phyloP scores from a whole-genome alignment of 2,797 vertebrate genomes.

The Semaprochilodus insignis region DNA sequence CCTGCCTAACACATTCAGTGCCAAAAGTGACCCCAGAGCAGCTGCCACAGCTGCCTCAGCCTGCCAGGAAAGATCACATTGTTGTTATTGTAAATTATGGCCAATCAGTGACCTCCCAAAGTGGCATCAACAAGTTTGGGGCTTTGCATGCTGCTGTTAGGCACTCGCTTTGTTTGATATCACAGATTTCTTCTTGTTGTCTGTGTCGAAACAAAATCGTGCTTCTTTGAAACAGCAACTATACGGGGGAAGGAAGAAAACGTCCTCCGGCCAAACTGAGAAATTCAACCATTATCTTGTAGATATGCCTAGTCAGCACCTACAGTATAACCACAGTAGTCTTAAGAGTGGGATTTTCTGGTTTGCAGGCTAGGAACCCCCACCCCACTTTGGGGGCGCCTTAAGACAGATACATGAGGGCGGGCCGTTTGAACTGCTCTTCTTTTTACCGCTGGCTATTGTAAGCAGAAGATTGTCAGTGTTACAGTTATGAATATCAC shows the following conservation, averaged over 20 bases:
- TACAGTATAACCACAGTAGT: too few relatives aligned
- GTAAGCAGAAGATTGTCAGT: too few relatives aligned
- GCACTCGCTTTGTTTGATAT: not conserved
- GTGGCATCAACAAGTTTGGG: constrained; percentile 51
- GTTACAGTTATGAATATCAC: too few relatives aligned
- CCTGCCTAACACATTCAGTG: constrained; percentile 38
- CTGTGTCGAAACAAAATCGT: not conserved
- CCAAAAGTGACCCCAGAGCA: constrained; percentile 47
- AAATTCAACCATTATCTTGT: too few relatives aligned
- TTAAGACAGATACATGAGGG: too few relatives aligned
- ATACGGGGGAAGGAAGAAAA: not conserved
- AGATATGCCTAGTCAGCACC: too few relatives aligned
- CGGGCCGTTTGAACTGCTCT: too few relatives aligned
- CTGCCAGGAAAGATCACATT: constrained; percentile 57
- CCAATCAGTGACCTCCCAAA: constrained; percentile 55
- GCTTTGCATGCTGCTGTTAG: not conserved
- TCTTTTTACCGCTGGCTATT: too few relatives aligned
- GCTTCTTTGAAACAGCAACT: not conserved
- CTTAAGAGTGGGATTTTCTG: too few relatives aligned
- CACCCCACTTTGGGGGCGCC: too few relatives aligned
- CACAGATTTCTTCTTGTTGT: not conserved
- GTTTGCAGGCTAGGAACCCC: too few relatives aligned
- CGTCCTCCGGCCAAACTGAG: too few relatives aligned
- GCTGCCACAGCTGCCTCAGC: constrained; percentile 61
- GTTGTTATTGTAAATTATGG: constrained; percentile 63